Evolutionary conservation across 1,140 invertebrate species (phyloP).

Genomic region (Physella acuta): DNA sequence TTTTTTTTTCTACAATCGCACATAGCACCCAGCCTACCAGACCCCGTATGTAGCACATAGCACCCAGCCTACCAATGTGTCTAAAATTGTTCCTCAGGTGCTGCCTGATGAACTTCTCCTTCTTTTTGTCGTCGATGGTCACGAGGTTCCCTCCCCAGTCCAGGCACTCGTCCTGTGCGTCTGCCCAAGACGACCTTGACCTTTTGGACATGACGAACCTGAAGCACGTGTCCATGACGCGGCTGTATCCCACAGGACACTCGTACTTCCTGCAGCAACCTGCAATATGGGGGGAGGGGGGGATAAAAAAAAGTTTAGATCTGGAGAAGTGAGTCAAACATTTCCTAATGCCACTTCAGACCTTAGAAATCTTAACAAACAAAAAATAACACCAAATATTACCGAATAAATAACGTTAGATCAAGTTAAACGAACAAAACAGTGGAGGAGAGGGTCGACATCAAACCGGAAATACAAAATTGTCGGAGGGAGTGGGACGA

Average conservation of each 20-base stretch:
- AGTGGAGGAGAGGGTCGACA: too few relatives aligned
- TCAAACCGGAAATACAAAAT: too few relatives aligned
- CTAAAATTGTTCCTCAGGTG: background rate
- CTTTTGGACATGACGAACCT: background rate
- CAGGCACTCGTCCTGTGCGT: background rate
- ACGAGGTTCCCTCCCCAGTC: conserved; percentile 2
- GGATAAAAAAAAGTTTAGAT: too few relatives aligned
- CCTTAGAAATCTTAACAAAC: too few relatives aligned
- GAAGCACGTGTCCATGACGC: background rate
- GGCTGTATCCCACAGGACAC: conserved; percentile 1
- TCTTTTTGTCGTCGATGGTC: background rate
- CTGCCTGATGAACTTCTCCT: background rate
- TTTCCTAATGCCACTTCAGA: too few relatives aligned
- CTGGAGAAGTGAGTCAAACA: too few relatives aligned
- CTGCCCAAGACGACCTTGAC: background rate
- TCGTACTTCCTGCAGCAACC: background rate
- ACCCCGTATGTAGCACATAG: too few relatives aligned
- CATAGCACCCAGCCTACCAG: background rate
- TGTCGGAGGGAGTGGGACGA: too few relatives aligned
- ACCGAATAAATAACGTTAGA: too few relatives aligned
- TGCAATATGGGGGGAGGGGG: too few relatives aligned
- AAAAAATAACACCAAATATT: too few relatives aligned
- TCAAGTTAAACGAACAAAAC: too few relatives aligned
- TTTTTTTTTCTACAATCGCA: background rate
- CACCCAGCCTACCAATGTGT: background rate